phyloP scores from a whole-genome alignment of 2,797 vertebrate species.

The Cossypha heuglini region DNA sequence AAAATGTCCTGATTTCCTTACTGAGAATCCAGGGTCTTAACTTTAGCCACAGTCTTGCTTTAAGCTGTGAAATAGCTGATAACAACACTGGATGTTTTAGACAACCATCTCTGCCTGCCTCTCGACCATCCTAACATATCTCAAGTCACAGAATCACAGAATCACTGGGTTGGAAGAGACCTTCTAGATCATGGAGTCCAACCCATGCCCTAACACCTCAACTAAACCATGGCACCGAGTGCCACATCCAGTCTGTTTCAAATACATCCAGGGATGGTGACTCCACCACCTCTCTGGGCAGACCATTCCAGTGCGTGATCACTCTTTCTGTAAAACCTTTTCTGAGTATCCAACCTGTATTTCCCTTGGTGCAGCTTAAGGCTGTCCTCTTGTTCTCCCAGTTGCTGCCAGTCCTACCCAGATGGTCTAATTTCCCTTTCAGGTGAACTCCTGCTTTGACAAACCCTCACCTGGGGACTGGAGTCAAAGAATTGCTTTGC shows the following conservation, averaged over 20 bases:
- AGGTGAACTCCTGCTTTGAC: neutral
- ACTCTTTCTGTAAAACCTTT: neutral
- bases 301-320: neutral
- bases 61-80: neutral
- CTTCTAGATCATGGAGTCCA: too few relatives aligned
- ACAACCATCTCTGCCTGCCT: neutral
- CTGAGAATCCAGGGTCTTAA: neutral
- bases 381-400: neutral
- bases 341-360: neutral
- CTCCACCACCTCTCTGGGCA: too few relatives aligned
- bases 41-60: neutral
- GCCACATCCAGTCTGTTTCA: neutral
- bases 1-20: neutral
- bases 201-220: neutral
- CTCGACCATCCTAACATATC: neutral
- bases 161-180: neutral
- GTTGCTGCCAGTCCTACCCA: neutral
- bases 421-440: neutral
- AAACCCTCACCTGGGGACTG: neutral
- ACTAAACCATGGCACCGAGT: rapidly evolving
- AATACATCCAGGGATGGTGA: neutral
- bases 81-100: neutral
- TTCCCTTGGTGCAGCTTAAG: neutral
- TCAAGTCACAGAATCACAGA: neutral
- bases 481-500: neutral